These are phyloP conservation scores for Cordylochernes scorpioides DNA, from an alignment of 2,888 invertebrate species.

Conservation along the genomic window DNA sequence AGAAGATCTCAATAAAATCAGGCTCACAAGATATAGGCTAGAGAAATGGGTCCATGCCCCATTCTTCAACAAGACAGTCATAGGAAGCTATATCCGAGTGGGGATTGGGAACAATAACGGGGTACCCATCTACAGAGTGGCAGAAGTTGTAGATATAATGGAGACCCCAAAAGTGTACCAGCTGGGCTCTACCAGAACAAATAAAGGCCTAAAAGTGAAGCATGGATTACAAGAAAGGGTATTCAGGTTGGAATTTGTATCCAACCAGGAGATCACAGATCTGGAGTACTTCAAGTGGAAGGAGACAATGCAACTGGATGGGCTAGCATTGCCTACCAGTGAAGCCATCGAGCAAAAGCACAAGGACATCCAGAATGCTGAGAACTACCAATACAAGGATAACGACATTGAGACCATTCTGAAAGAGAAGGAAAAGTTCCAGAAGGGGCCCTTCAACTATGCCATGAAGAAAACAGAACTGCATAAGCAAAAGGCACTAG, in stretches of 20 bases:
- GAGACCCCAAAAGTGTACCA: constrained; percentile 46
- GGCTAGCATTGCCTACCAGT: constrained; percentile 45
- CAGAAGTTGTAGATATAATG: constrained; percentile 38
- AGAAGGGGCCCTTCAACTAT: constrained; percentile 75
- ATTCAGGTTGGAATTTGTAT: constrained; percentile 77
- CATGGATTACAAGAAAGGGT: constrained; percentile 68
- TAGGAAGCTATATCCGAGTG: constrained; percentile 78
- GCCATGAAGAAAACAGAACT: constrained; percentile 86
- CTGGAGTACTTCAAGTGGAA: constrained; percentile 79
- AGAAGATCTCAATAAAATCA: constrained; percentile 57
- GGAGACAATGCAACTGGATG: constrained; percentile 39
- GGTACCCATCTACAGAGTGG: constrained; percentile 59
- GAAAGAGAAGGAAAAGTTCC: constrained; percentile 68
- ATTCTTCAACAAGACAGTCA: constrained; percentile 66
- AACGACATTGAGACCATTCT: constrained; percentile 74
- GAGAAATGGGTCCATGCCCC: constrained; percentile 83
- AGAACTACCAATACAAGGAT: constrained; percentile 76
- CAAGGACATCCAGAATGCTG: constrained; percentile 58
- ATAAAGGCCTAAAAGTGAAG: constrained; percentile 41
- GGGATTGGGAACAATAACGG: constrained; percentile 54
- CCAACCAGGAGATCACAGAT: constrained; percentile 80
- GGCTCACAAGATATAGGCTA: constrained; percentile 62
- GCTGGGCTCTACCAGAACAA: constrained; percentile 63
- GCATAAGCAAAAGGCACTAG: constrained; percentile 54
- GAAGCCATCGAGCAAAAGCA: constrained; percentile 56